phyloP scores from a whole-genome alignment of 2,888 invertebrate genomes.

The Aleiodes leptofemur region DNA sequence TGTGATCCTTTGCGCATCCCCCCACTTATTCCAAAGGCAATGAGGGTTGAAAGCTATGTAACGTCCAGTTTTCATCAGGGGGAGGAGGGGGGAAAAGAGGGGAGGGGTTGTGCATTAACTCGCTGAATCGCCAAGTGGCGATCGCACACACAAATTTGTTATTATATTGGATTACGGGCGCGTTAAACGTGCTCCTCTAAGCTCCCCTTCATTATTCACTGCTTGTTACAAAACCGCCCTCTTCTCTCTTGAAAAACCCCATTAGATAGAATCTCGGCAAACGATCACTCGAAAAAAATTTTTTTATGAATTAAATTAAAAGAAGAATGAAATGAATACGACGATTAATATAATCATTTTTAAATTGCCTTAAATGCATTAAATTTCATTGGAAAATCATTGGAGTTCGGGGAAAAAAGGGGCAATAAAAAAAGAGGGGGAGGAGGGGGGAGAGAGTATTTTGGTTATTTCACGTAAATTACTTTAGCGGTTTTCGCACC shows the following conservation, averaged over 20 bases:
- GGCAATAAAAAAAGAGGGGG: neutral
- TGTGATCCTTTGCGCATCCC: slow-evolving; percentile 43
- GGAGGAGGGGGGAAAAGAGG: neutral
- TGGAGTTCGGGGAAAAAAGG: neutral
- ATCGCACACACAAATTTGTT: slow-evolving; percentile 69
- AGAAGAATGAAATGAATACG: neutral
- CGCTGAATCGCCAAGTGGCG: slow-evolving; percentile 51
- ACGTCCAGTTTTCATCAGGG: slow-evolving; percentile 66
- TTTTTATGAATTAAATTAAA: neutral
- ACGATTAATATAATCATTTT: neutral
- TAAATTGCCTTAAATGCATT: neutral
- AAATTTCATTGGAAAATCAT: slow-evolving; percentile 8
- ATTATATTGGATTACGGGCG: slow-evolving; percentile 68
- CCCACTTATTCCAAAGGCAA: slow-evolving; percentile 42
- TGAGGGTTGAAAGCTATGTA: slow-evolving; percentile 66
- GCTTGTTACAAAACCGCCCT: slow-evolving; percentile 19
- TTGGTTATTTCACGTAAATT: slow-evolving; percentile 38
- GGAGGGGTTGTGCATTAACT: slow-evolving; percentile 22
- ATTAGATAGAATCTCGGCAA: neutral
- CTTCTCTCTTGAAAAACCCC: no score
- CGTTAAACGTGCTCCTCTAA: slow-evolving; percentile 42
- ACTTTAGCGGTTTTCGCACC: slow-evolving; percentile 40
- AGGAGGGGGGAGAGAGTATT: neutral
- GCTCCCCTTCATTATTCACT: neutral
- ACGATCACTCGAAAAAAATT: neutral